A percentile compares a stretch with the other conserved stretches of the same genome.
These are phyloP conservation scores for Amiota communis DNA, from an alignment of 2,888 invertebrate genomes.

Conservation along the genomic window DNA sequence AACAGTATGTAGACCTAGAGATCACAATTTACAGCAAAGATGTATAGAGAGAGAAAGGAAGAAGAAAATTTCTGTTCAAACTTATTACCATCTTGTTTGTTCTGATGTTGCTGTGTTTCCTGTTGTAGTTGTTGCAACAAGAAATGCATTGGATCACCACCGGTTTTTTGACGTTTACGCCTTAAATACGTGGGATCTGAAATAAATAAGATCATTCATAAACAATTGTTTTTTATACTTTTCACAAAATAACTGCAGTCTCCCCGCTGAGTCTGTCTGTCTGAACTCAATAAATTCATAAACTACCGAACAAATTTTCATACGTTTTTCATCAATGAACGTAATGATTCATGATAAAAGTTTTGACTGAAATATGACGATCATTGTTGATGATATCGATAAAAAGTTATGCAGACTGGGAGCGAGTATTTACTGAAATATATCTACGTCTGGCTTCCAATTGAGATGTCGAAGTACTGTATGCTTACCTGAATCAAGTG, in stretches of 20 bases:
- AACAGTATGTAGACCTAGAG: no score
- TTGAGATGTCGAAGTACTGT: constrained; percentile 78
- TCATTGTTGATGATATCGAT: no score
- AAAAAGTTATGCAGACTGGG: no score
- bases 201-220: constrained; percentile 72
- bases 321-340: no score
- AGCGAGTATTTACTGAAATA: constrained; percentile 75
- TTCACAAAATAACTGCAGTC: constrained; percentile 38
- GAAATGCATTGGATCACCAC: constrained; percentile 73
- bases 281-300: no score
- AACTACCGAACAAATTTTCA: no score
- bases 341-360: no score
- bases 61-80: constrained; percentile 39
- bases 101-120: constrained; percentile 58
- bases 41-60: no score
- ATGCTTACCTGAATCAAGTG: constrained; percentile 87
- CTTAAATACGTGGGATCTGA: constrained; percentile 77
- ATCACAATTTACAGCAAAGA: no score
- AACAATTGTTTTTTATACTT: constrained; percentile 25
- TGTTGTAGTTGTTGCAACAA: constrained; percentile 68
- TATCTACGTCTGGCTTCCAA: constrained; percentile 76
- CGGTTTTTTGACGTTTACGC: constrained; percentile 72
- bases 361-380: no score
- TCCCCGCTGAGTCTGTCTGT: no score
- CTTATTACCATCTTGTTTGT: constrained; percentile 72